Evolutionary conservation across 2,113 vertebrate species (phyloP), one percentile per base, ranked within the genome.

Genomic region (Chelonoidis abingdonii): DNA sequence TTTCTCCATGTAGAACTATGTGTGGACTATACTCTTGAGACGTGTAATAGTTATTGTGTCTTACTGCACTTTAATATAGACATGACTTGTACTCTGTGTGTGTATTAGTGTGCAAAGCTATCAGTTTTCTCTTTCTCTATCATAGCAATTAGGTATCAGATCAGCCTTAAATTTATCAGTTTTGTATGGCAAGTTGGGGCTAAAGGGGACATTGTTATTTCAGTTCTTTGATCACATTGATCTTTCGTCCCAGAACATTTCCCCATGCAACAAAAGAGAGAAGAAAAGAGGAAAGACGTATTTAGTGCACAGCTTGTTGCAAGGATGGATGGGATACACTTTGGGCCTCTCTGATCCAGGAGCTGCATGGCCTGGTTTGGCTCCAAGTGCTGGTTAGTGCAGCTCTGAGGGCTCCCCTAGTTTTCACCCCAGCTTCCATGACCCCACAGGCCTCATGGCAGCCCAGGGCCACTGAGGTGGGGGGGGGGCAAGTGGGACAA

Each of bases 11-110:
- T 22, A 2, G 2, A 84, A 84, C 19, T 1, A 1, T 52, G 84
- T 92, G 56, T 24, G 91, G 92, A 81, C 94, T 89, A 6, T 0
- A 41, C 72, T 95, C 91, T 91, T 95, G 56, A 8, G 1, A 9
- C 86, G 84, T 80, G 44, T 96, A 96, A 86, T 65, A 84, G 56
- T 83, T 93, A 24, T 49, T 89, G 87, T 93, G 88, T 96, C 93
- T 89, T 86, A 0, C 78, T 90, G 84, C 53, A 8, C 78, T 92
- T 80, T 86, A 80, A 80, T 82, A 85, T 22, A 88, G 84, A 59
- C 57, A 17, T 38, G 29, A 50, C 29, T 89, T 41, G 87, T 92
- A 81, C 24, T 49, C 22, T 75, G 54, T 22, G 19, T 38, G 19
- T 22, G 19, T 22, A 38, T n/a, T 69, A 38, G 35, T 96, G 89